Conservation (phyloP, 2,888 invertebrate genomes). For the Mantis religiosa region DNA sequence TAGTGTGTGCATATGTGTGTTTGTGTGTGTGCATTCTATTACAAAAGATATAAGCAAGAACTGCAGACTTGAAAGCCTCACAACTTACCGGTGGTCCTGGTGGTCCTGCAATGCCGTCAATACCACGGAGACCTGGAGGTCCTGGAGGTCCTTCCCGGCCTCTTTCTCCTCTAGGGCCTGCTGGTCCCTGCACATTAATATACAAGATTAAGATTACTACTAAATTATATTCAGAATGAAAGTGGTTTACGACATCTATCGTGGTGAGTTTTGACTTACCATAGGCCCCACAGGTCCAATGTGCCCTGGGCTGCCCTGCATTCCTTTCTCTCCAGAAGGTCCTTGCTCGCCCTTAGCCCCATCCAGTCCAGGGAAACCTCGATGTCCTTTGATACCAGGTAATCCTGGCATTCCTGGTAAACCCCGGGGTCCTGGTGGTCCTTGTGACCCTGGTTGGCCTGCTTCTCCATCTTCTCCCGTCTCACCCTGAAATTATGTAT, state of each 20-base stretch:
- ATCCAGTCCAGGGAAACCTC: slow-evolving; percentile 74
- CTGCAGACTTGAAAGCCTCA: too few species aligned
- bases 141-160: slow-evolving; percentile 80
- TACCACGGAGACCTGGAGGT: slow-evolving; percentile 70
- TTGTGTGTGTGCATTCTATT: neutral
- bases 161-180: slow-evolving; percentile 77
- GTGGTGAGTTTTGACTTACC: slow-evolving; percentile 45
- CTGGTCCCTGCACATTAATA: slow-evolving; percentile 57
- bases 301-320: slow-evolving; percentile 61
- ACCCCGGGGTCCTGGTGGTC: slow-evolving; percentile 71
- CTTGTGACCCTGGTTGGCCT: slow-evolving; percentile 66
- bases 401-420: slow-evolving; percentile 71
- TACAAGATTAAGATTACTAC: neutral
- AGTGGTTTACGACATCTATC: too few species aligned
- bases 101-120: slow-evolving; percentile 73
- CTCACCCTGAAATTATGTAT: slow-evolving; percentile 54
- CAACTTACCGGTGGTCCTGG: slow-evolving; percentile 66
- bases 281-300: slow-evolving; percentile 67
- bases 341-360: slow-evolving; percentile 81
- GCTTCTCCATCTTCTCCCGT: slow-evolving; percentile 77
- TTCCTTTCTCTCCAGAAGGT: slow-evolving; percentile 68
- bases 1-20: too few species aligned
- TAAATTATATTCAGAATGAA: too few species aligned
- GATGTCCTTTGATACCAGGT: slow-evolving; percentile 78
- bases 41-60: neutral